Evolutionary conservation across 1,140 invertebrate species (phyloP), one percentile per base, ranked within the genome.

Genomic region (Lordiphosa clarofinis): DNA sequence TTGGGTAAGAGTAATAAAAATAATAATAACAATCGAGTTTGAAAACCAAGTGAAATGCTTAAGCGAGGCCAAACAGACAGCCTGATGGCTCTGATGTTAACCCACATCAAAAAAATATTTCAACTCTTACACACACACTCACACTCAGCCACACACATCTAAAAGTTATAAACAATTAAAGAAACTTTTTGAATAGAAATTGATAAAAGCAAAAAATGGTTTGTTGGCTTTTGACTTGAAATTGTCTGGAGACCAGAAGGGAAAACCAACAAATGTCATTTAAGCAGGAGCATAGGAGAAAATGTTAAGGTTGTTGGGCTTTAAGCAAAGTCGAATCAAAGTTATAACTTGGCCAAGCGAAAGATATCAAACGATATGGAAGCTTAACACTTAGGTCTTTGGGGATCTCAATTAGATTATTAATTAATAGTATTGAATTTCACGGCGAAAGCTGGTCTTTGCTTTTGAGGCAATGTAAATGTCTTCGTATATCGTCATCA

Each of bases 41-140:
- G 59, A 56, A 46, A 53, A 55, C 47, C 50, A 62, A 60, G 40
- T 60, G 70, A 68, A 73, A 53, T 73, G 73, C 39, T 75, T 67
- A 71, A 75, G 57, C 36, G 43, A 48, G 42, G 38, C 15, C 28
- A 54, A 40, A 28, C 33, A 55, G 15, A 55, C 39, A 31, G 11
- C 48, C 35, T 38, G 15, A 68, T 55, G 53, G 63, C 55, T 56
- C 28, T 31, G 28, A 31, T 8, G 62, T 73, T 76, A 70, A 69
- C 73, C 76, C 73, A 82, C 78, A 66, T 84, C 73, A 84, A 43
- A 60, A n/a, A 71, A 74, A 56, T 68, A 62, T 68, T 55, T 56
- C 59, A 55, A 56, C 53, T 52, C n/a, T 40, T 3, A n/a, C 7
- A n/a, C 8, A 28, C n/a, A 66, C 37, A 53, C 10, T n/a, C n/a